Percentiles rank a stretch among this genome's conserved stretches.
Evolutionary conservation across 2,113 vertebrate genomes (phyloP).

Genomic region (Ovis canadensis): DNA sequence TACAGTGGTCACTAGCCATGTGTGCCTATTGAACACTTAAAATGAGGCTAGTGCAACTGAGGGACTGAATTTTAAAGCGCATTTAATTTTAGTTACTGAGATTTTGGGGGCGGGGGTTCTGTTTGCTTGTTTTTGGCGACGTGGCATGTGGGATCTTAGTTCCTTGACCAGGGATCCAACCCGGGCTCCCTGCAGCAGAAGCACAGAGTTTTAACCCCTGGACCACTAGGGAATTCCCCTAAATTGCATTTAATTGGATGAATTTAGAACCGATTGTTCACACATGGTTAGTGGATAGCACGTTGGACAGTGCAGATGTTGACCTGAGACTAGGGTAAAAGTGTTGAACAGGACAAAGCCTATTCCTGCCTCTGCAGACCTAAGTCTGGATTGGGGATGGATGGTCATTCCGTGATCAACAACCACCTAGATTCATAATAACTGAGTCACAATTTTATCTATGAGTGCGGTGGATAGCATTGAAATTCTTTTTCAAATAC

Average conservation of each 20-base stretch:
- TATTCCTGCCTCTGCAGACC: background rate
- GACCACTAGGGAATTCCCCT: background rate
- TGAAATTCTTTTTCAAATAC: background rate
- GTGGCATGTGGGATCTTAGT: background rate
- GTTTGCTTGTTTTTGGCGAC: background rate
- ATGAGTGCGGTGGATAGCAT: no score
- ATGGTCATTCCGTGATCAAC: background rate
- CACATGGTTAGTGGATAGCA: background rate
- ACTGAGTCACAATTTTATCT: background rate
- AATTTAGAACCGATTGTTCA: background rate
- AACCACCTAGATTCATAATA: background rate
- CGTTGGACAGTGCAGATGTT: background rate
- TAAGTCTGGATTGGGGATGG: background rate
- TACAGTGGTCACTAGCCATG: no score
- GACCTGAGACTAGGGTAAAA: background rate
- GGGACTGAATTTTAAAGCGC: background rate
- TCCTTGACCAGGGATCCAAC: background rate
- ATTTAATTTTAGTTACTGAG: background rate
- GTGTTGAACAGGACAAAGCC: background rate
- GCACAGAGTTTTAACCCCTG: background rate
- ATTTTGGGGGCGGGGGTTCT: accelerated
- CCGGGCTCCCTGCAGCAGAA: background rate
- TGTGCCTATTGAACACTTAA: background rate
- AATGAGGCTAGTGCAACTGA: background rate
- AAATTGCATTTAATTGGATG: background rate